These are phyloP conservation scores for Talpa occidentalis DNA, from an alignment of 2,113 vertebrate genomes.

Conservation along the genomic window DNA sequence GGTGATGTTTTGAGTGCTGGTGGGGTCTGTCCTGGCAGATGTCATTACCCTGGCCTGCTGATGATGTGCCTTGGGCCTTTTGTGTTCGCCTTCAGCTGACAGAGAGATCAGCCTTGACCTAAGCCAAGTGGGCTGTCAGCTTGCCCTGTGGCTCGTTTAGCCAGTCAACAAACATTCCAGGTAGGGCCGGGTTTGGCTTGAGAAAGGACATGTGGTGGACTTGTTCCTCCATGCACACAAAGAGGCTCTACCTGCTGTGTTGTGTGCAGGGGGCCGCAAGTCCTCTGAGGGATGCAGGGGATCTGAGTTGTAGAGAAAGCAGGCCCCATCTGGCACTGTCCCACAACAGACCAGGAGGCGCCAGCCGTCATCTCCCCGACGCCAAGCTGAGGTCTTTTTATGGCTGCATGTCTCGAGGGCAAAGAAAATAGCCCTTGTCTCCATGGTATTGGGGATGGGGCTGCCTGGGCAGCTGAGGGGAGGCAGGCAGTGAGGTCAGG, in stretches of 20 bases:
- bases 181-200: background rate
- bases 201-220: background rate
- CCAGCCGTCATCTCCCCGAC: background rate
- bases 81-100: too few species aligned
- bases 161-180: background rate
- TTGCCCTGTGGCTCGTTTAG: background rate
- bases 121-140: background rate
- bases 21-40: rapidly evolving
- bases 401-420: background rate
- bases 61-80: rapidly evolving
- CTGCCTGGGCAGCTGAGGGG: background rate
- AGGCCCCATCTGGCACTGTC: background rate
- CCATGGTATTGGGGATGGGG: background rate
- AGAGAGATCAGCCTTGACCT: too few species aligned
- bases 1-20: background rate
- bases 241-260: background rate
- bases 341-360: background rate
- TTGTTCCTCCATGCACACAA: rapidly evolving
- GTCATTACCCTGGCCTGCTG: background rate
- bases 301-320: rapidly evolving
- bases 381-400: background rate
- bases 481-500: rapidly evolving
- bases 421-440: slow-evolving; percentile 6
- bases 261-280: rapidly evolving
- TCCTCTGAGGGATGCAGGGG: background rate